These are phyloP conservation scores for Pseudomyrmex gracilis DNA, from an alignment of 1,140 invertebrate species.

Conservation along the genomic window DNA sequence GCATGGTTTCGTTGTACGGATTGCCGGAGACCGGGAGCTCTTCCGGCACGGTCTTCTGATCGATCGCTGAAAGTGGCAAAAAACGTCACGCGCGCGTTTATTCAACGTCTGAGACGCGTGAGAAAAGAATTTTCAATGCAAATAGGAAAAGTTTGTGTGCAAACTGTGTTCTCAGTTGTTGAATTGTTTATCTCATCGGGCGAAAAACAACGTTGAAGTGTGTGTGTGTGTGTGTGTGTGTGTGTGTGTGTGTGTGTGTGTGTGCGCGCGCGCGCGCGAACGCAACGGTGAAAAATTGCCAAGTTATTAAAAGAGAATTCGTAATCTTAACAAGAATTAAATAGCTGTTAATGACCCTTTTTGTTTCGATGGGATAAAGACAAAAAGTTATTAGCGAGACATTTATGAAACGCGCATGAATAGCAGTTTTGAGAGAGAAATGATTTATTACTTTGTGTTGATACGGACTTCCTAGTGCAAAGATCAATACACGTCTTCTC, in stretches of 20 bases:
- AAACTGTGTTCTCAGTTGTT: too few species aligned
- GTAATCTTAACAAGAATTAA: too few species aligned
- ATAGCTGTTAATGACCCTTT: background rate
- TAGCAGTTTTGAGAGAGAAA: background rate
- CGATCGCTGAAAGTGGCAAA: conserved; percentile 88
- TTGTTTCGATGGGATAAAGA: background rate
- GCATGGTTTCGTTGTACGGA: conserved; percentile 91
- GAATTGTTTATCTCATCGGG: too few species aligned
- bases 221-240: too few species aligned
- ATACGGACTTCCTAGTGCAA: background rate
- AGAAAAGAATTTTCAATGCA: conserved; percentile 20
- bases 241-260: too few species aligned
- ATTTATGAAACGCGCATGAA: background rate
- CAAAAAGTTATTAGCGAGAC: background rate
- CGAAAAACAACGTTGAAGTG: too few species aligned
- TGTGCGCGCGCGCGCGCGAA: too few species aligned
- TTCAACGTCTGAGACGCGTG: background rate
- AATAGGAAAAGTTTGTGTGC: conserved; percentile 34
- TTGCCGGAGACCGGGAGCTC: conserved; percentile 94
- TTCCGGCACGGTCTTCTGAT: conserved; percentile 91
- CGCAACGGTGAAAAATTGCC: too few species aligned
- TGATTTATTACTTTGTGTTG: conserved; percentile 34
- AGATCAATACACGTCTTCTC: conserved; percentile 11
- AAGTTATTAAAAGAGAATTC: too few species aligned
- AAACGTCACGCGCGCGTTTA: conserved; percentile 16